Base-by-base conservation (phyloP, 1,140 invertebrate species). In the Papilio helenus region DNA sequence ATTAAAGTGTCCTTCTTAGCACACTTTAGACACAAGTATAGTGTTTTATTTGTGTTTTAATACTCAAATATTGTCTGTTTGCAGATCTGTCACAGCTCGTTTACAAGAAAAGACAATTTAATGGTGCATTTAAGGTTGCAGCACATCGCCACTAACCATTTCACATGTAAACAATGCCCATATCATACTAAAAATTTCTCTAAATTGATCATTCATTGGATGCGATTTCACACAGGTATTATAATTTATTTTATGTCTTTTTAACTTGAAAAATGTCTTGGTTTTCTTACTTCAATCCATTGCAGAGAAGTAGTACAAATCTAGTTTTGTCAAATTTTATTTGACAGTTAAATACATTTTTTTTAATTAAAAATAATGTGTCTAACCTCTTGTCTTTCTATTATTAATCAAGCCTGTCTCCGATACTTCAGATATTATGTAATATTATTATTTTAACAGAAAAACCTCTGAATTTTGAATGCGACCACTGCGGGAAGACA, bases 21-120 rank as follows among this genome's bases (percentile, higher is more conserved):
- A n/a, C 16, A 51, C 34, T 51, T 51, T 51, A 7, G 18, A 51
- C 1, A 18, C 0, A 18, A 14, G 14, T 18, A 46, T 51, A 72
- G 9, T 73, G 65, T 65, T 79, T 14, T n/a, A 18, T 2, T 72
- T 61, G 18, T 72, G 10, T 23, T 68, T 49, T 71, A 20, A 29
- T 65, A 26, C 8, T 76, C 72, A 44, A 5, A 78, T 55, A 20
- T 76, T 72, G 71, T 80, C 7, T 81, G 51, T 79, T 87, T 87
- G 71, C 83, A 94, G 93, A 93, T 94, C 76, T 94, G 93, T 79
- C 26, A 84, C 77, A 82, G 86, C 77, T 82, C 65, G 49, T 94
- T 93, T 82, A 83, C 90, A 18, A 87, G 93, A 78, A 92, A 93
- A 81, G 92, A 94, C 79, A 94, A 94, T 79, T 85, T 94, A 76